Conservation (phyloP, 2,888 invertebrate species). For the Eremobia ochroleuca region DNA sequence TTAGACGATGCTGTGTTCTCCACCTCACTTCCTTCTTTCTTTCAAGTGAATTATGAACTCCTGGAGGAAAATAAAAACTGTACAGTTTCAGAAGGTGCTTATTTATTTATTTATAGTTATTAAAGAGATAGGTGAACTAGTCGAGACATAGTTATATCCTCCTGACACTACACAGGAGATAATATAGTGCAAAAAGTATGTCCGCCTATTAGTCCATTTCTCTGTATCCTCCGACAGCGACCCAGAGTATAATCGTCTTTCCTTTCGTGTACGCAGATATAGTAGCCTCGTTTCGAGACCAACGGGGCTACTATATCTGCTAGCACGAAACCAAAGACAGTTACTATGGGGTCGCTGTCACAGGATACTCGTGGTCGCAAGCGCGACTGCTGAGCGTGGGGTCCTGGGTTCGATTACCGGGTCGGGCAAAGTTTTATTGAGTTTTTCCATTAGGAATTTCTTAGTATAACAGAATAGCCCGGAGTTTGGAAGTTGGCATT, state of each 20-base stretch:
- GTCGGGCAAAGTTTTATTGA: too few relatives aligned
- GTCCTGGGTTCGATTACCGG: too few relatives aligned
- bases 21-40: constrained; percentile 54
- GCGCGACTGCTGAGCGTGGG: too few relatives aligned
- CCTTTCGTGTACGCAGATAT: background rate
- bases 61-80: constrained; percentile 9
- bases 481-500: too few relatives aligned
- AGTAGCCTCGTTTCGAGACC: too few relatives aligned
- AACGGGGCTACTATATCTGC: too few relatives aligned
- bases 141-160: background rate
- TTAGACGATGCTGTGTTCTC: constrained; percentile 62
- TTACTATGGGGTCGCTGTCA: too few relatives aligned
- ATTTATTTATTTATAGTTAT: background rate
- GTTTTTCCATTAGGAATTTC: too few relatives aligned
- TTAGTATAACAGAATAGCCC: too few relatives aligned
- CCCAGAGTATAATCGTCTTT: background rate
- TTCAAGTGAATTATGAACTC: constrained; percentile 55
- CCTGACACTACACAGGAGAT: background rate
- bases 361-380: too few relatives aligned
- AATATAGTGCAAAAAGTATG: background rate
- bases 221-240: background rate
- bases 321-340: too few relatives aligned
- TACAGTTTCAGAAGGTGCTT: background rate
- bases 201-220: background rate
- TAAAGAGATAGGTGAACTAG: background rate